A percentile compares a stretch with the other conserved stretches of the same genome.
Evolutionary conservation across 1,140 invertebrate genomes (phyloP).

Genomic region (Drosophila serrata): DNA sequence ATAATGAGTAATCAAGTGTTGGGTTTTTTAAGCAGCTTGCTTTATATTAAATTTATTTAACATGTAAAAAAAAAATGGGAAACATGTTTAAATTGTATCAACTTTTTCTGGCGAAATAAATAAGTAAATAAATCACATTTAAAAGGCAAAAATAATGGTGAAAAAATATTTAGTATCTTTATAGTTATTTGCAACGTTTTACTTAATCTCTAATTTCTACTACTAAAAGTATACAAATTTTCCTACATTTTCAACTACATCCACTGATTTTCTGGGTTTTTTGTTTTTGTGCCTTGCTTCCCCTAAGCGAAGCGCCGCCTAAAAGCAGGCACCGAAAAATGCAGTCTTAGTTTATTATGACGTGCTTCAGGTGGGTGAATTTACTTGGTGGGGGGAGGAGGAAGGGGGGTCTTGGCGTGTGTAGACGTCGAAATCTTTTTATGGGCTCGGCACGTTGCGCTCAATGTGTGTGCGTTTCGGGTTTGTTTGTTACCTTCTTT

Average conservation of each 20-base stretch:
- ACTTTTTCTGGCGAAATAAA: too few species aligned
- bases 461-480: slow-evolving; percentile 23
- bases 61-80: not conserved
- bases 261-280: not conserved
- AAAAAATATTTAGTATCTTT: too few species aligned
- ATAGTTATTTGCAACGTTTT: too few species aligned
- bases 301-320: slow-evolving; percentile 21
- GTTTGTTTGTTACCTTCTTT: slow-evolving; percentile 60
- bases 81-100: too few species aligned
- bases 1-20: slow-evolving; percentile 19
- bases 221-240: not conserved
- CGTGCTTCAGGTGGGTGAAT: slow-evolving; percentile 44
- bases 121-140: too few species aligned
- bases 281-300: too few species aligned
- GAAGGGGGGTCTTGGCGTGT: slow-evolving; percentile 3
- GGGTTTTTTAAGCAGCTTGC: not conserved
- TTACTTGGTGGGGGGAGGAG: not conserved
- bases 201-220: too few species aligned
- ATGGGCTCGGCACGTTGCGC: slow-evolving; percentile 75
- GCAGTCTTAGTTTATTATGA: slow-evolving; percentile 30
- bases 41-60: slow-evolving; percentile 7
- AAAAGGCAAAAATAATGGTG: too few species aligned
- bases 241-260: not conserved
- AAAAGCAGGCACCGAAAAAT: slow-evolving; percentile 57
- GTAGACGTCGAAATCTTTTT: slow-evolving; percentile 54